phyloP scores from a whole-genome alignment of 1,140 invertebrate genomes.

The Penaeus indicus region DNA sequence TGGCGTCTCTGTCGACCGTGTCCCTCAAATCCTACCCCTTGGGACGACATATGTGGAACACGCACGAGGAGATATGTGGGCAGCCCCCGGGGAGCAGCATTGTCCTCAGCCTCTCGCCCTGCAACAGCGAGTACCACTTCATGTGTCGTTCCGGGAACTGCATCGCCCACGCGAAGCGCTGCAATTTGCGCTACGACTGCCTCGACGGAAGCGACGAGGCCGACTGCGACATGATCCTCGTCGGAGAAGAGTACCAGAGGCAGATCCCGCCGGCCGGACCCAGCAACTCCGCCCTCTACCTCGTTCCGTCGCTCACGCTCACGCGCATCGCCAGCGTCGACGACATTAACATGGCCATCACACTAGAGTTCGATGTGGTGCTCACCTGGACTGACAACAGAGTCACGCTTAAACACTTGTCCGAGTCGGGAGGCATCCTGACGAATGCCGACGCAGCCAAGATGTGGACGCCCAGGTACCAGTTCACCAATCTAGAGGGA shows the following conservation, averaged over 20 bases:
- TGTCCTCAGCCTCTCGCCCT: constrained; percentile 15
- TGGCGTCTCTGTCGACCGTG: too few species aligned
- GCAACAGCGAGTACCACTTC: constrained; percentile 67
- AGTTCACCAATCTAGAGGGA: constrained; percentile 33
- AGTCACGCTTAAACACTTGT: constrained; percentile 41
- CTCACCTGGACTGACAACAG: constrained; percentile 40
- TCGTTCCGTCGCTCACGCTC: constrained; percentile 11
- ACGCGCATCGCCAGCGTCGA: constrained; percentile 49
- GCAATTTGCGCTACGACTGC: constrained; percentile 71
- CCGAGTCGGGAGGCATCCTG: constrained; percentile 5
- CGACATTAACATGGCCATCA: constrained; percentile 49
- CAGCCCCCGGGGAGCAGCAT: not conserved
- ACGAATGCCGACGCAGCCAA: constrained; percentile 29
- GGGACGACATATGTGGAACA: too few species aligned
- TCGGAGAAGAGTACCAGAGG: constrained; percentile 38
- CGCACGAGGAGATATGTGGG: not conserved
- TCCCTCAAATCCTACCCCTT: too few species aligned
- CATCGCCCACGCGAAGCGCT: constrained; percentile 69
- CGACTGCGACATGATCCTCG: constrained; percentile 66
- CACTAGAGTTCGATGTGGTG: constrained; percentile 46
- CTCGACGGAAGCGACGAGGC: constrained; percentile 72
- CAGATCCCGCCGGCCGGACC: constrained; percentile 39
- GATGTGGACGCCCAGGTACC: constrained; percentile 33
- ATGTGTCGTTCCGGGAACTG: constrained; percentile 69
- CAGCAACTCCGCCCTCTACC: not conserved